These are phyloP conservation scores for Nematostella vectensis DNA, from an alignment of 92 coral and sea anemone genomes.

Conservation along the genomic window DNA sequence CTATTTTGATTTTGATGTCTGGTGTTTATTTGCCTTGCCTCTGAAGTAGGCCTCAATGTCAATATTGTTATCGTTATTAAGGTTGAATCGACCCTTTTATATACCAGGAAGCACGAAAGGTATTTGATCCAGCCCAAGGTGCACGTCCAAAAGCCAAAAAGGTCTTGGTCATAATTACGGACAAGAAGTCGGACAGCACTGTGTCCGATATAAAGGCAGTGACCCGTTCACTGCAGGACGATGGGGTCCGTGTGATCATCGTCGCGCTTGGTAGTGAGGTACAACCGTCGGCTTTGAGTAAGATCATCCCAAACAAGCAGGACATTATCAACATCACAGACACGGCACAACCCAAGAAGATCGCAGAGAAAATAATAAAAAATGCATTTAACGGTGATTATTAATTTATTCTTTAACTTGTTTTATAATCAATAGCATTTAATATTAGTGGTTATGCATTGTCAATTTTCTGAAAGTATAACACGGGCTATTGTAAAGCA, in stretches of 20 bases:
- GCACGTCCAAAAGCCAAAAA: conserved; percentile 66
- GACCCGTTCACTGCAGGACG: conserved; percentile 36
- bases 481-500: too few species aligned
- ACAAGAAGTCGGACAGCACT: conserved; percentile 49
- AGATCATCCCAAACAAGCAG: conserved; percentile 22
- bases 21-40: too few species aligned
- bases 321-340: conserved; percentile 29
- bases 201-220: conserved; percentile 19
- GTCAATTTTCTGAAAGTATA: too few species aligned
- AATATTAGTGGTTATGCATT: not conserved
- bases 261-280: conserved; percentile 70
- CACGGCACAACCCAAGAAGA: conserved; percentile 30
- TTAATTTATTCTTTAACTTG: not conserved
- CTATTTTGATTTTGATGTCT: too few species aligned
- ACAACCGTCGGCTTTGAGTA: conserved; percentile 37
- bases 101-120: conserved; percentile 19
- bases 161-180: conserved; percentile 65
- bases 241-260: conserved; percentile 63
- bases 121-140: conserved; percentile 22
- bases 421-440: not conserved
- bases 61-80: too few species aligned
- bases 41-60: too few species aligned
- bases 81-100: too few species aligned
- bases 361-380: conserved; percentile 36
- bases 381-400: conserved; percentile 30